Evolutionary conservation across 2,113 vertebrate species (phyloP), one percentile per base, ranked within the genome.

Genomic region (Sphyrna mokarran): DNA sequence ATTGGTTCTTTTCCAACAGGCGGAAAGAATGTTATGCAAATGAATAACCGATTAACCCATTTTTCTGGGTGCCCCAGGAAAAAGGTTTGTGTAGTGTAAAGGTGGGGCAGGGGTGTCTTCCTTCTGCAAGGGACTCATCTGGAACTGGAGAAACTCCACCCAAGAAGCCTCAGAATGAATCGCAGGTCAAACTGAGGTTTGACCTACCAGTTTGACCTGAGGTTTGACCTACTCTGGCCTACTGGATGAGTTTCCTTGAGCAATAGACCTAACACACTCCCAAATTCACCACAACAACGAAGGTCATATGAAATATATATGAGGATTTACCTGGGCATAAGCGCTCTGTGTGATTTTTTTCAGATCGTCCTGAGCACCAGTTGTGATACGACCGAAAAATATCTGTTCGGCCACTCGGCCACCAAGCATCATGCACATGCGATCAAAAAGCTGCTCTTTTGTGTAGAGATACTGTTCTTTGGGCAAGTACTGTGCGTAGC

Each of bases 401-500:
- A 98, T 96, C 96, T 97, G 97, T 96, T 98, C 97, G 0, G 97
- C 97, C 78, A 97, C 98, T 0, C 97, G 96, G 0, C 97, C 97
- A 0, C 97, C 97, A 33, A 98, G 96, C 97, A 97, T 97, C 97
- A 97, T 96, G 68, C 97, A 97, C 98, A 97, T 96, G 91, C 96
- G 95, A 96, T 97, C 97, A 0, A 97, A 97, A 13, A 98, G 97
- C 96, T 98, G 97, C 96, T 98, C 97, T 23, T 76, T 95, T 0
- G 97, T 97, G 95, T 97, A 97, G 8, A 97, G 96, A 96, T 96
- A 97, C 95, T 97, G 97, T 95, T 98, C 97, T 37, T 96, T 96
- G 9, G 98, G 97, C n/a, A 98, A 97, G 96, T 97, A 97, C 96
- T 97, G 97, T 0, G 97, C 96, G 0, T 96, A 97, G 48, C 97